These are phyloP conservation scores for Mormyrus hasselquistii DNA, from an alignment of 2,797 vertebrate genomes.

Conservation along the genomic window DNA sequence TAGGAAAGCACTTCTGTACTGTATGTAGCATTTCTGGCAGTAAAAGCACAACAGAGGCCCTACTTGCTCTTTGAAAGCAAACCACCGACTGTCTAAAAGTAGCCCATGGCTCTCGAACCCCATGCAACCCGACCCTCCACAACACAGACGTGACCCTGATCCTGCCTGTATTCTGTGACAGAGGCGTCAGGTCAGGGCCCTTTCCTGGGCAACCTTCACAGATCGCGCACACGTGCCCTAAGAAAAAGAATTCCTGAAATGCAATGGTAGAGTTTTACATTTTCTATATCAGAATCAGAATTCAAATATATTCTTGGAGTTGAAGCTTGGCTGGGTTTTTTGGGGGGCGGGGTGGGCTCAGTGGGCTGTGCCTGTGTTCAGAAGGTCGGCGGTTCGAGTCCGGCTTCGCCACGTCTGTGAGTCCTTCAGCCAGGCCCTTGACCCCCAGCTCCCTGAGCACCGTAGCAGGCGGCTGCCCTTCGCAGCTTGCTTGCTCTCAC, in stretches of 20 bases:
- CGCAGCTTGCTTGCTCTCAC: neutral
- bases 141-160: neutral
- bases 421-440: neutral
- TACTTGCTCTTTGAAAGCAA: neutral
- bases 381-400: neutral
- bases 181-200: neutral
- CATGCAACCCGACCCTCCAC: slow-evolving; percentile 31
- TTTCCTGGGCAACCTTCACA: neutral
- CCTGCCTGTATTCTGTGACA: neutral
- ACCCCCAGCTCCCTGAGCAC: neutral
- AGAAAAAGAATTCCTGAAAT: neutral
- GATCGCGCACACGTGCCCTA: neutral
- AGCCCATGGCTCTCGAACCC: slow-evolving; percentile 1
- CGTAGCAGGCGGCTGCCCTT: neutral
- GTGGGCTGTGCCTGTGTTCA: neutral
- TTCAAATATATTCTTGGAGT: neutral
- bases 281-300: neutral
- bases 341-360: neutral
- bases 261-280: neutral
- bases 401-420: neutral
- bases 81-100: neutral
- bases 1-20: neutral
- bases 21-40: neutral
- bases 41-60: neutral
- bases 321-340: slow-evolving; percentile 9